Evolutionary conservation across 2,888 invertebrate genomes (phyloP).

Genomic region (Odiellus spinosus): DNA sequence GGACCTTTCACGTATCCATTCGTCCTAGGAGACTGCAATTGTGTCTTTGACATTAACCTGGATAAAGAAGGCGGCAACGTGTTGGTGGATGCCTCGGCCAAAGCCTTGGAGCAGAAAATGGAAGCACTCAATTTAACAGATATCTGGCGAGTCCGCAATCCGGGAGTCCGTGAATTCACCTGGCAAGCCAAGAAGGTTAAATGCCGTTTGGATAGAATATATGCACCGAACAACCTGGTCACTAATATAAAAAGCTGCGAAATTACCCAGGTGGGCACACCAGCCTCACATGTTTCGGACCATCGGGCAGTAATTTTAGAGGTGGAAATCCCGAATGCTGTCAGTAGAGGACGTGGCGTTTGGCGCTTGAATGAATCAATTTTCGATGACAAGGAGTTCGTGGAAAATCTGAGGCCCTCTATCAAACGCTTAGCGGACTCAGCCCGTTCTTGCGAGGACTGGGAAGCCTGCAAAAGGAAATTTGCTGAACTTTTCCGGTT

Average conservation of each 20-base stretch:
- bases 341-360: not conserved
- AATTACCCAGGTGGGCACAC: too few species aligned
- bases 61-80: not conserved
- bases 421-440: too few species aligned
- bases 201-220: not conserved
- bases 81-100: not conserved
- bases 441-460: too few species aligned
- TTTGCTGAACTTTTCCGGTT: too few species aligned
- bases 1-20: too few species aligned
- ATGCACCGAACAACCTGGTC: not conserved
- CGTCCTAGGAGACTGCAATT: not conserved
- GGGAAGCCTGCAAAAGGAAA: too few species aligned
- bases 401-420: too few species aligned
- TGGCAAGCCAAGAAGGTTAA: not conserved
- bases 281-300: not conserved
- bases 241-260: too few species aligned
- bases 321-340: not conserved
- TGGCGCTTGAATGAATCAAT: not conserved
- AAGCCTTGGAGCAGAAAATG: too few species aligned
- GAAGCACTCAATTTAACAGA: not conserved
- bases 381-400: not conserved
- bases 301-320: not conserved
- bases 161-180: not conserved
- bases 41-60: not conserved
- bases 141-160: not conserved